These are phyloP conservation scores for Rousettus leschenaultii DNA, from an alignment of 2,113 vertebrate genomes.

Conservation along the genomic window DNA sequence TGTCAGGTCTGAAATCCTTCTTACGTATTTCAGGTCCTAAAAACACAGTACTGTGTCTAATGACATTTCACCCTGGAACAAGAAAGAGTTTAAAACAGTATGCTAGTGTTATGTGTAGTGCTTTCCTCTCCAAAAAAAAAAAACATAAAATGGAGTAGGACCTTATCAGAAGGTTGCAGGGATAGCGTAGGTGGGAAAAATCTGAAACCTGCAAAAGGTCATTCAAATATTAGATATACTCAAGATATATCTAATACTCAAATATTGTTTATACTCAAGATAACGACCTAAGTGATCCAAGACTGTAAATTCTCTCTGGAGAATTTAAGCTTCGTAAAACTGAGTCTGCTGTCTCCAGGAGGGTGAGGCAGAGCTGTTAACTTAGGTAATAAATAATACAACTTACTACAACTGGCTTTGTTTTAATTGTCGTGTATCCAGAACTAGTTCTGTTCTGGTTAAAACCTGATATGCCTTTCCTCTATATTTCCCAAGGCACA, in stretches of 20 bases:
- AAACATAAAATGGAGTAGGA: background rate
- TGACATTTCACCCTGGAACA: background rate
- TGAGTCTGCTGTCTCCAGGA: background rate
- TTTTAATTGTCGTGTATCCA: background rate
- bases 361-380: background rate
- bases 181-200: background rate
- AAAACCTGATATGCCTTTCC: background rate
- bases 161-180: background rate
- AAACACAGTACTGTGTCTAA: background rate
- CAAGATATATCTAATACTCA: too few species aligned
- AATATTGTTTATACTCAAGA: background rate
- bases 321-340: background rate
- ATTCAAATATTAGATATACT: background rate
- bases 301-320: background rate
- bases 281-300: background rate
- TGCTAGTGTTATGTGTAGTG: fast-evolving
- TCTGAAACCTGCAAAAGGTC: background rate
- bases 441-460: background rate
- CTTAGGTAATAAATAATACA: background rate
- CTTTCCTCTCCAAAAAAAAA: too few species aligned
- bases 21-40: background rate
- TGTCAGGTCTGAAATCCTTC: background rate
- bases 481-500: background rate
- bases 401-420: background rate
- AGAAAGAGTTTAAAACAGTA: background rate